These are phyloP conservation scores for Chelon auratus DNA, from an alignment of 2,797 vertebrate genomes.

Conservation along the genomic window DNA sequence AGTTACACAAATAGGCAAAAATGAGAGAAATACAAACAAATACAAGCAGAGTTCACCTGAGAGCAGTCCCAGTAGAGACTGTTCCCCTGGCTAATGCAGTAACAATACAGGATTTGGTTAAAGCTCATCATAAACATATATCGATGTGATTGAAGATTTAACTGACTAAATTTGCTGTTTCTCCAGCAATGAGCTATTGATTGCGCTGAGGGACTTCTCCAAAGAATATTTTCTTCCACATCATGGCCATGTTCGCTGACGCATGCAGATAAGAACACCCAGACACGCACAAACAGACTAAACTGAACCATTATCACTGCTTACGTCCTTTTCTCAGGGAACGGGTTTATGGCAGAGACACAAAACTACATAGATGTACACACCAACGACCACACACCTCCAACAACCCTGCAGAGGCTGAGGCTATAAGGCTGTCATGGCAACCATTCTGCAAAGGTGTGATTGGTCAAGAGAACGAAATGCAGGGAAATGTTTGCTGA, in stretches of 20 bases:
- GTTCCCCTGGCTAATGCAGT: neutral
- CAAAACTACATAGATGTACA: slow-evolving; percentile 30
- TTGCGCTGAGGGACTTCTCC: slow-evolving; percentile 16
- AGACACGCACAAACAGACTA: slow-evolving; percentile 9
- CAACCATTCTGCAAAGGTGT: slow-evolving; percentile 73
- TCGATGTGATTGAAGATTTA: slow-evolving; percentile 37
- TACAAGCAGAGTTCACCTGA: too few relatives aligned
- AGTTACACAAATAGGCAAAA: neutral
- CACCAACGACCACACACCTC: slow-evolving; percentile 38
- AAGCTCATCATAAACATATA: slow-evolving; percentile 27
- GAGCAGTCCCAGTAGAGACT: neutral
- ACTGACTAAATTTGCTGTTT: slow-evolving; percentile 26
- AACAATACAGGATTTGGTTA: slow-evolving; percentile 18
- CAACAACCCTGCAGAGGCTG: slow-evolving; percentile 51
- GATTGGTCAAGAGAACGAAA: slow-evolving; percentile 71
- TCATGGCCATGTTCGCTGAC: neutral
- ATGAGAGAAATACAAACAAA: too few relatives aligned
- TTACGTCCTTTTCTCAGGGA: slow-evolving; percentile 28
- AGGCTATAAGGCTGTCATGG: slow-evolving; percentile 76
- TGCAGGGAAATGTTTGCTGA: slow-evolving; percentile 61
- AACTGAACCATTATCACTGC: slow-evolving; percentile 43
- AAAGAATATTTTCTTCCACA: slow-evolving; percentile 24
- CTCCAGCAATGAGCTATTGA: slow-evolving; percentile 33
- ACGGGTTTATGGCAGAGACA: slow-evolving; percentile 35
- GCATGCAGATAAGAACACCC: slow-evolving; percentile 43